These are phyloP conservation scores for Tangara arthus DNA, from an alignment of 2,797 vertebrate species.

Conservation along the genomic window DNA sequence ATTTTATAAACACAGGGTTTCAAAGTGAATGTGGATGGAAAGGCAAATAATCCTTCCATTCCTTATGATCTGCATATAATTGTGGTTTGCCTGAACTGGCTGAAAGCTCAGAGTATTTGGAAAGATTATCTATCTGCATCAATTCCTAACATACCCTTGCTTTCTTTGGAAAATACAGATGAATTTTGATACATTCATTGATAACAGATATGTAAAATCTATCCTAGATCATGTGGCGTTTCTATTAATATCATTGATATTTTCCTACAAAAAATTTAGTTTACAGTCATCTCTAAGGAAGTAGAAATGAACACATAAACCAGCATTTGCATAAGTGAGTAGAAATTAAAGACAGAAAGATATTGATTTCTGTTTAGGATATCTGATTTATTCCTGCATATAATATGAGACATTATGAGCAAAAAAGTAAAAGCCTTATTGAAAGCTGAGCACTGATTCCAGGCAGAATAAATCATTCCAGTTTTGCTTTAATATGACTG, in stretches of 20 bases:
- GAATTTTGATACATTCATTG: not conserved
- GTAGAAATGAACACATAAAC: not conserved
- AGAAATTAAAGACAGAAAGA: not conserved
- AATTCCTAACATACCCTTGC: not conserved
- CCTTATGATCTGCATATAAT: slow-evolving; percentile 12
- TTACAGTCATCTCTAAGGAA: not conserved
- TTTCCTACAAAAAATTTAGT: not conserved
- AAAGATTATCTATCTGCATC: not conserved
- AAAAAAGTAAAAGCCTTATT: not conserved
- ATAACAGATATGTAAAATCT: not conserved
- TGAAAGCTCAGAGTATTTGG: not conserved
- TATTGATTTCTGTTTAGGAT: not conserved
- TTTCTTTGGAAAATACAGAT: not conserved
- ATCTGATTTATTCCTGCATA: not conserved
- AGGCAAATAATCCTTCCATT: slow-evolving; percentile 25
- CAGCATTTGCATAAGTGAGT: not conserved
- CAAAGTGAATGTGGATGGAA: slow-evolving; percentile 48
- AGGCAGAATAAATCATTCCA: not conserved
- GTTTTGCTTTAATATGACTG: not conserved
- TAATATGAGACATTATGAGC: not conserved
- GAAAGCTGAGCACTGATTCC: not conserved
- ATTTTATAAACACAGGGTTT: slow-evolving; percentile 52
- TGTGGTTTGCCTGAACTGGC: slow-evolving; percentile 29
- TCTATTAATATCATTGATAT: not conserved
- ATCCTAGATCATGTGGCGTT: not conserved